A percentile compares a stretch with the other conserved stretches of the same genome.
These are phyloP conservation scores for Centropyge bicolor DNA, from an alignment of 2,797 vertebrate species.

Conservation along the genomic window DNA sequence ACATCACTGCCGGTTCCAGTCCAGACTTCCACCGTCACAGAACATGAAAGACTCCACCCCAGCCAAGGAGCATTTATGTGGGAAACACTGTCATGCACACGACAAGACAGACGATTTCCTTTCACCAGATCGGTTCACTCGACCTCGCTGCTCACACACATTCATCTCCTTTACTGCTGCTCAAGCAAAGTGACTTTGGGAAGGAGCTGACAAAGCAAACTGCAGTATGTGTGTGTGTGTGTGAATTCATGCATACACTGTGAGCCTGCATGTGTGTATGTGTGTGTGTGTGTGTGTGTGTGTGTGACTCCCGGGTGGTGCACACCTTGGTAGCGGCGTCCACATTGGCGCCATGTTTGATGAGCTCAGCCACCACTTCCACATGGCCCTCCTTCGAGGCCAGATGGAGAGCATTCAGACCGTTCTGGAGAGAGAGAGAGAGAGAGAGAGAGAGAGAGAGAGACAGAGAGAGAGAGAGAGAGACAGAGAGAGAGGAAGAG, in stretches of 20 bases:
- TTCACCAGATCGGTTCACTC: slow-evolving; percentile 27
- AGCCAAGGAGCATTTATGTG: background rate
- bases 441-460: slow-evolving; percentile 26
- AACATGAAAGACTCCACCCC: background rate
- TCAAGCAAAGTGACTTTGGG: slow-evolving; percentile 66
- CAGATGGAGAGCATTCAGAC: slow-evolving; percentile 97
- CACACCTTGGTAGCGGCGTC: slow-evolving; percentile 98
- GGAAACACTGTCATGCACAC: background rate
- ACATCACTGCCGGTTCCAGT: background rate
- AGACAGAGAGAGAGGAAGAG: too few relatives aligned
- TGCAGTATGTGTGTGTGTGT: slow-evolving; percentile 16
- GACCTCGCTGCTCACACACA: slow-evolving; percentile 7
- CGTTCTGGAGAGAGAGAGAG: slow-evolving; percentile 88
- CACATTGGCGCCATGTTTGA: slow-evolving; percentile 95
- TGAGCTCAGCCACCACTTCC: slow-evolving; percentile 96
- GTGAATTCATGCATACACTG: background rate
- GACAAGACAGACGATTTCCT: background rate
- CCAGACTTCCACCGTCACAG: slow-evolving; percentile 4
- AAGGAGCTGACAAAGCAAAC: slow-evolving; percentile 62
- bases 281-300: slow-evolving; percentile 12
- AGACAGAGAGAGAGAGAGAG: too few relatives aligned
- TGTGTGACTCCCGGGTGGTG: slow-evolving; percentile 30
- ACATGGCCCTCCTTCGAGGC: slow-evolving; percentile 99
- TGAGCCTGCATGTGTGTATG: slow-evolving; percentile 3
- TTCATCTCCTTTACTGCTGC: slow-evolving; percentile 55